Percentiles rank a stretch among this genome's conserved stretches.
phyloP scores from a whole-genome alignment of 2,797 vertebrate species.

The Phylloscopus collybita region DNA sequence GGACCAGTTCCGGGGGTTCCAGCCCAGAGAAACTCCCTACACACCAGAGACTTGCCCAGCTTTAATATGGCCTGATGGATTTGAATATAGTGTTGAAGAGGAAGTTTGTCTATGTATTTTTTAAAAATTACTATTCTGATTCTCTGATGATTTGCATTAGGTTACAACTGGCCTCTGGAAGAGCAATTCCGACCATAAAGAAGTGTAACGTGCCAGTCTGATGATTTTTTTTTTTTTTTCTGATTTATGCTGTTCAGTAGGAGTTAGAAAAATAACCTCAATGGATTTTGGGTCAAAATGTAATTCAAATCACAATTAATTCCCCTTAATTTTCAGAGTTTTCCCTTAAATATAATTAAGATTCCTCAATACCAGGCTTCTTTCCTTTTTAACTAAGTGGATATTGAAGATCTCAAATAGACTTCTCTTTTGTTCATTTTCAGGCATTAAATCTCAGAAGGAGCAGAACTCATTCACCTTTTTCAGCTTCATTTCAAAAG shows the following conservation, averaged over 20 bases:
- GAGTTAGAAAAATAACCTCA: slow-evolving; percentile 4
- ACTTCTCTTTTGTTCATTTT: not conserved
- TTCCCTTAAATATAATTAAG: slow-evolving; percentile 19
- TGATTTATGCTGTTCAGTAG: not conserved
- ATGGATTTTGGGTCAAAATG: slow-evolving; percentile 25
- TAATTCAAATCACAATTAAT: not conserved
- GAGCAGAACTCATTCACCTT: slow-evolving; percentile 12
- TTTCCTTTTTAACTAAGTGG: not conserved
- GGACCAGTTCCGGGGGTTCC: not conserved
- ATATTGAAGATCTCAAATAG: slow-evolving; percentile 21
- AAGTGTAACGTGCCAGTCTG: not conserved
- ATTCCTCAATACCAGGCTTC: not conserved
- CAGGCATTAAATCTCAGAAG: slow-evolving; percentile 2
- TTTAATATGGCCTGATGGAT: not conserved
- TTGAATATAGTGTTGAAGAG: not conserved
- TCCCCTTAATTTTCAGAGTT: slow-evolving; percentile 5
- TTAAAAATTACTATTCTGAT: not conserved
- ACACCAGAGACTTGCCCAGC: not conserved
- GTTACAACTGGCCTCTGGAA: not conserved
- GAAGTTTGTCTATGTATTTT: not conserved
- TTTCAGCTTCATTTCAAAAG: slow-evolving; percentile 28
- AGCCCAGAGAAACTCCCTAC: not conserved
- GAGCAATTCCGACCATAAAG: not conserved
- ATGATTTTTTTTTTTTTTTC: not conserved
- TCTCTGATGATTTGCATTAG: not conserved